phyloP scores from a whole-genome alignment of 2,888 invertebrate species.

The Elegia similella region DNA sequence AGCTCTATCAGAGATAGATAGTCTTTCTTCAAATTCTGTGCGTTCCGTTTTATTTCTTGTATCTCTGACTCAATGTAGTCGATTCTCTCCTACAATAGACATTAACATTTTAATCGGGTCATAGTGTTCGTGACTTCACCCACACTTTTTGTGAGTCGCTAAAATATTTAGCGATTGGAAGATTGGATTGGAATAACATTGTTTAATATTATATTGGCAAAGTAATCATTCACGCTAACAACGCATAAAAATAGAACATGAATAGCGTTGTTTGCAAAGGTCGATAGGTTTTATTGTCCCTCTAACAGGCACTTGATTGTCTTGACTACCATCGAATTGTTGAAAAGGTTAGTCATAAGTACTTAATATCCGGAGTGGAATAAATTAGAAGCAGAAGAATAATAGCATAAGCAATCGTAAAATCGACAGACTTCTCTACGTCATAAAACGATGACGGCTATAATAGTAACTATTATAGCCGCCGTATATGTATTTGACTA shows the following conservation, averaged over 20 bases:
- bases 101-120: slow-evolving; percentile 1
- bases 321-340: not conserved
- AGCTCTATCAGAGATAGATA: slow-evolving; percentile 68
- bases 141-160: not conserved
- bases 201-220: not conserved
- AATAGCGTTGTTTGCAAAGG: not conserved
- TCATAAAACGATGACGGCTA: too few species aligned
- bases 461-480: too few species aligned
- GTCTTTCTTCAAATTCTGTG: slow-evolving; percentile 67
- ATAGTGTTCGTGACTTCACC: slow-evolving; percentile 1
- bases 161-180: not conserved
- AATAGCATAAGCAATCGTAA: too few species aligned
- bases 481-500: too few species aligned
- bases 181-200: not conserved
- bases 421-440: too few species aligned
- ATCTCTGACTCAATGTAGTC: slow-evolving; percentile 78
- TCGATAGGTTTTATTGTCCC: too few species aligned
- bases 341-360: too few species aligned
- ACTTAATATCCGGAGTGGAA: too few species aligned
- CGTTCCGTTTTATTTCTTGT: slow-evolving; percentile 74
- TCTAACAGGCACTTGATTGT: too few species aligned
- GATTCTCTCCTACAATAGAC: slow-evolving; percentile 65
- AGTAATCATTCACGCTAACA: not conserved
- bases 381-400: too few species aligned
- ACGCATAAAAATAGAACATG: not conserved